Evolutionary conservation across 2,797 vertebrate species (phyloP).

Genomic region (Girardinus metallicus): DNA sequence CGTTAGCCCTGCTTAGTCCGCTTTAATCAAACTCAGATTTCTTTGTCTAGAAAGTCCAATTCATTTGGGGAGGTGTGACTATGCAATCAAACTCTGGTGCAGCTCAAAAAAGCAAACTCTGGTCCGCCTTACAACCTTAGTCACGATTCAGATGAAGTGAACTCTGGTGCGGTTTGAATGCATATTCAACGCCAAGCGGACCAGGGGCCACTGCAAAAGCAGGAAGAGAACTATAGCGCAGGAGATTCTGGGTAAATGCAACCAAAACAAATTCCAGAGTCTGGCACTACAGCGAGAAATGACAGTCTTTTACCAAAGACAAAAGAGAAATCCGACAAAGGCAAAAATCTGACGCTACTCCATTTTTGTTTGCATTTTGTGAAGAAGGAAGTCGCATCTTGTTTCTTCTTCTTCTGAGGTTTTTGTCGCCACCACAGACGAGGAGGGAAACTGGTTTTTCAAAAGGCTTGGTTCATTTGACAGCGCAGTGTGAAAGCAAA

Average conservation of each 20-base stretch:
- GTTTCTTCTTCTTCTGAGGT: background rate
- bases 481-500: background rate
- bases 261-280: background rate
- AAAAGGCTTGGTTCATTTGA: background rate
- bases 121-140: too few species aligned
- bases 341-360: background rate
- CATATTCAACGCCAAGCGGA: background rate
- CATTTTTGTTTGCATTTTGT: background rate
- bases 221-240: background rate
- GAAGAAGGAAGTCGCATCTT: background rate
- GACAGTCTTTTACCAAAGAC: background rate
- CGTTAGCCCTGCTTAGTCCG: background rate
- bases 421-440: too few species aligned
- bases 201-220: background rate
- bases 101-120: too few species aligned
- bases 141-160: background rate
- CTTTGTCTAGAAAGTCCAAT: background rate
- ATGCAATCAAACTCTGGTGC: too few species aligned
- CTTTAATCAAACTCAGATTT: background rate
- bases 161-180: background rate
- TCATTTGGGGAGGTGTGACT: background rate
- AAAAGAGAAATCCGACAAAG: background rate
- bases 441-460: too few species aligned
- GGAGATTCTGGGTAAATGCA: background rate
- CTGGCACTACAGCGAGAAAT: background rate